phyloP scores from a whole-genome alignment of 1,140 invertebrate species.

The Drosophila cardini region DNA sequence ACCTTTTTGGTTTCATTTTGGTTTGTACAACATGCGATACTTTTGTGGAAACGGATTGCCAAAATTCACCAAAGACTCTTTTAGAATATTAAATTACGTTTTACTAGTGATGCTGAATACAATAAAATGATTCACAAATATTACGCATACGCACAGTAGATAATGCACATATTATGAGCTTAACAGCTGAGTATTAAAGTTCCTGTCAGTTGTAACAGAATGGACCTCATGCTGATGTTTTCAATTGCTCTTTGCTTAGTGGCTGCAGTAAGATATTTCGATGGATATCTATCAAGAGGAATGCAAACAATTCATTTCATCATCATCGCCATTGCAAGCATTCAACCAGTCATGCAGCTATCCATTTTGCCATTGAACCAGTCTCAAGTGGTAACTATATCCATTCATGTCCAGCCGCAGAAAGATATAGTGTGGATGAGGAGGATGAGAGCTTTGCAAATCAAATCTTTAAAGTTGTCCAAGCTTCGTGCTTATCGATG shows the following conservation, averaged over 20 bases:
- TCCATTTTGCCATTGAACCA: slow-evolving; percentile 52
- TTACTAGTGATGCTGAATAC: too few relatives aligned
- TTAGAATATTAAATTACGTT: too few relatives aligned
- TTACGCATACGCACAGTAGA: too few relatives aligned
- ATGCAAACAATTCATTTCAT: slow-evolving; percentile 65
- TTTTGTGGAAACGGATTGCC: too few relatives aligned
- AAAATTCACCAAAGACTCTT: too few relatives aligned
- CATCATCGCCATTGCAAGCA: slow-evolving; percentile 48
- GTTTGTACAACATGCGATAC: too few relatives aligned
- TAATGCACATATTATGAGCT: too few relatives aligned
- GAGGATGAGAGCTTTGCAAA: slow-evolving; percentile 61
- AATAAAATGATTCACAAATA: too few relatives aligned
- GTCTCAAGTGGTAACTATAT: slow-evolving; percentile 29
- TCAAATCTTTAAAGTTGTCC: slow-evolving; percentile 79
- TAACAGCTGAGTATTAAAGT: neutral
- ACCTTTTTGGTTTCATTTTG: too few relatives aligned
- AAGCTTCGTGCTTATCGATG: slow-evolving; percentile 64
- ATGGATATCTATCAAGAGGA: slow-evolving; percentile 54
- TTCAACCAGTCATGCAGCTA: slow-evolving; percentile 19
- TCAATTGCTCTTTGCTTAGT: slow-evolving; percentile 36
- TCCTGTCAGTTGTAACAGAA: neutral
- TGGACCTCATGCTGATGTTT: slow-evolving; percentile 14
- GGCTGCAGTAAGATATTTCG: slow-evolving; percentile 3
- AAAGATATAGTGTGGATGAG: slow-evolving; percentile 6
- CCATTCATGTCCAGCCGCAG: slow-evolving; percentile 36